A percentile compares a stretch with the other conserved stretches of the same genome.
These are phyloP conservation scores for Pristiophorus japonicus DNA, from an alignment of 2,113 vertebrate species.

Conservation along the genomic window DNA sequence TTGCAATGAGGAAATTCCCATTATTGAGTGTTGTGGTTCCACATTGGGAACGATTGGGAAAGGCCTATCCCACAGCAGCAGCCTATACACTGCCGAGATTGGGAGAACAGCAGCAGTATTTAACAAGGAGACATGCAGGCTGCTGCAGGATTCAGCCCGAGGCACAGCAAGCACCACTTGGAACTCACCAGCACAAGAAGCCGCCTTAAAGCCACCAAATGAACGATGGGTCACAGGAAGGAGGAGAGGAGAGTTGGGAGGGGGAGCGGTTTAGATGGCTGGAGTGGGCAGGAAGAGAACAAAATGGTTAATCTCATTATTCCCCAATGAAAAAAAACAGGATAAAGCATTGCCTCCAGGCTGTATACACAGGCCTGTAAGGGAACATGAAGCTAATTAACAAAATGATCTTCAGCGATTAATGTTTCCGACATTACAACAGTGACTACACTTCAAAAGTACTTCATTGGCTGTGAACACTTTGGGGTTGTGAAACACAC, in stretches of 20 bases:
- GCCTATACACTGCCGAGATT: no score
- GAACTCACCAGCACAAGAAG: neutral
- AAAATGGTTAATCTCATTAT: neutral
- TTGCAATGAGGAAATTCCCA: no score
- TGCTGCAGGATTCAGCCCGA: no score
- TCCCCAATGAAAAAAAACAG: neutral
- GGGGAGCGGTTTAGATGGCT: neutral
- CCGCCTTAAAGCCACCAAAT: neutral
- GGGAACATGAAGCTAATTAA: neutral
- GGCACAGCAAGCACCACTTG: no score
- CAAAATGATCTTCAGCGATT: neutral
- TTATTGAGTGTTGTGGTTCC: no score
- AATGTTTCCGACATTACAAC: neutral
- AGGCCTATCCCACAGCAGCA: no score
- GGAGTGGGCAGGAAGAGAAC: neutral
- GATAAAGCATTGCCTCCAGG: neutral
- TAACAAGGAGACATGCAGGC: no score
- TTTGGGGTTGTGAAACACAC: neutral
- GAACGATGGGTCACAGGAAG: neutral
- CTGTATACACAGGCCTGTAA: neutral
- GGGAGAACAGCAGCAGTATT: no score
- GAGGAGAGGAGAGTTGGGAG: neutral
- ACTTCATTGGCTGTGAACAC: neutral
- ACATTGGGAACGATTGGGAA: no score
- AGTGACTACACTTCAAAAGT: neutral